Conservation (phyloP, 1,140 invertebrate genomes). For the Laupala kohalensis region DNA sequence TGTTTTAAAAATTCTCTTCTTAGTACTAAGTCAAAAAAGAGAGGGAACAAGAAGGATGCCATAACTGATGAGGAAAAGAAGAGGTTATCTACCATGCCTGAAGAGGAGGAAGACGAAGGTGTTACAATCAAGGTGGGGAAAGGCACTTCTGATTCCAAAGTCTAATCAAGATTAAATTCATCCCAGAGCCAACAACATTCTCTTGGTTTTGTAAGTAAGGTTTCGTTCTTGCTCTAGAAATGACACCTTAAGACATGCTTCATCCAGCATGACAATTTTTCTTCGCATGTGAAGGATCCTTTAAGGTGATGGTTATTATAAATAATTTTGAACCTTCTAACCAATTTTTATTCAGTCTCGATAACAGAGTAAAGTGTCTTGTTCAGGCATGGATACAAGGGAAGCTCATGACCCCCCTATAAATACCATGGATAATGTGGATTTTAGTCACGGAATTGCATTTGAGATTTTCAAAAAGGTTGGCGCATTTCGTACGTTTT, state of each 20-base stretch:
- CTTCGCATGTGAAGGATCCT: constrained; percentile 2
- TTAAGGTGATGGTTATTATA: background rate
- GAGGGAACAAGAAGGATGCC: constrained; percentile 39
- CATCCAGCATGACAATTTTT: background rate
- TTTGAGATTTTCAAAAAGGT: no score
- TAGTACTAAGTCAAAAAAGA: constrained; percentile 29
- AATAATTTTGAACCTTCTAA: background rate
- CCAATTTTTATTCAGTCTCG: background rate
- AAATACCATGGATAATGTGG: no score
- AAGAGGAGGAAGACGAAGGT: constrained; percentile 34
- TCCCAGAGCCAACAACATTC: background rate
- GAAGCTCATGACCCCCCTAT: no score
- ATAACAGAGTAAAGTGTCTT: no score
- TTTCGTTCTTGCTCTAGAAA: background rate
- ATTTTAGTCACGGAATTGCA: no score
- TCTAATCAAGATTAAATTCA: constrained; percentile 6
- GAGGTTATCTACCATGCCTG: constrained; percentile 41
- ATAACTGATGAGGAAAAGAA: constrained; percentile 37
- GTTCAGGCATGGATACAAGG: no score
- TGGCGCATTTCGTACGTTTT: no score
- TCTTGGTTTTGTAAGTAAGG: constrained; percentile 2
- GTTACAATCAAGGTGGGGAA: constrained; percentile 11
- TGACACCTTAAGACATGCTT: background rate
- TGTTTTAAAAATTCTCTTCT: constrained; percentile 15
- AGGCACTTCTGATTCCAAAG: constrained; percentile 9